Evolutionary conservation across 2,113 vertebrate genomes (phyloP).

Genomic region (Toxotes jaculatrix): DNA sequence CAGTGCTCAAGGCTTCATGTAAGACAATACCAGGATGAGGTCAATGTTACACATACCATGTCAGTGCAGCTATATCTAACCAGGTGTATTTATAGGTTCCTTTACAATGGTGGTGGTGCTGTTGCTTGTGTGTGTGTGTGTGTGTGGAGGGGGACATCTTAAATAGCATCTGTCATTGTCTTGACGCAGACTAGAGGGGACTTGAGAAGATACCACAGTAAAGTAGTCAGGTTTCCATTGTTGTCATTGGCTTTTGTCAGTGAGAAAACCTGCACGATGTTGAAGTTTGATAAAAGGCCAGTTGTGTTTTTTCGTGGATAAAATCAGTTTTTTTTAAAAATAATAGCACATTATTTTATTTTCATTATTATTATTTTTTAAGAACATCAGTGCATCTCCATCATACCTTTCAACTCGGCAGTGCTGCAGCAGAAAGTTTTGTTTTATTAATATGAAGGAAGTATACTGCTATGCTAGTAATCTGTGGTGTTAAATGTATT

Average conservation of each 20-base stretch:
- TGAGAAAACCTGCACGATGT: not conserved
- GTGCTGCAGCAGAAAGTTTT: not conserved
- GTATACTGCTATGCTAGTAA: not conserved
- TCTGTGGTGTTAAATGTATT: slow-evolving; percentile 1
- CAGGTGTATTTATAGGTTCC: slow-evolving; percentile 75
- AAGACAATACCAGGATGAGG: slow-evolving; percentile 69
- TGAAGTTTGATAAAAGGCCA: not conserved
- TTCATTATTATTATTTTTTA: not conserved
- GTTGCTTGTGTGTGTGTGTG: slow-evolving; percentile 12
- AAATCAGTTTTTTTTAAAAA: not conserved
- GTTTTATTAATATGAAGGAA: not conserved
- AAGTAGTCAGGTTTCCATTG: slow-evolving; percentile 49
- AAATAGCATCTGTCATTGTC: slow-evolving; percentile 55
- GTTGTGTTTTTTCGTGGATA: not conserved
- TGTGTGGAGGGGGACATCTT: slow-evolving; percentile 13
- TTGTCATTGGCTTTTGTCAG: slow-evolving; percentile 1
- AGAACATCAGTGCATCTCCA: not conserved
- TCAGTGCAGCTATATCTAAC: slow-evolving; percentile 40
- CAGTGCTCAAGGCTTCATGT: slow-evolving; percentile 46
- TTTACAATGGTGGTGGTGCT: slow-evolving; percentile 31
- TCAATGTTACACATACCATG: slow-evolving; percentile 43
- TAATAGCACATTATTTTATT: not conserved
- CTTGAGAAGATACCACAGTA: slow-evolving; percentile 11
- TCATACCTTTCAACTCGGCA: not conserved
- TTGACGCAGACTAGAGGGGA: slow-evolving; percentile 7